Percentiles rank a stretch among this genome's conserved stretches.
phyloP scores from a whole-genome alignment of 1,140 invertebrate genomes.

The Spodoptera frugiperda region DNA sequence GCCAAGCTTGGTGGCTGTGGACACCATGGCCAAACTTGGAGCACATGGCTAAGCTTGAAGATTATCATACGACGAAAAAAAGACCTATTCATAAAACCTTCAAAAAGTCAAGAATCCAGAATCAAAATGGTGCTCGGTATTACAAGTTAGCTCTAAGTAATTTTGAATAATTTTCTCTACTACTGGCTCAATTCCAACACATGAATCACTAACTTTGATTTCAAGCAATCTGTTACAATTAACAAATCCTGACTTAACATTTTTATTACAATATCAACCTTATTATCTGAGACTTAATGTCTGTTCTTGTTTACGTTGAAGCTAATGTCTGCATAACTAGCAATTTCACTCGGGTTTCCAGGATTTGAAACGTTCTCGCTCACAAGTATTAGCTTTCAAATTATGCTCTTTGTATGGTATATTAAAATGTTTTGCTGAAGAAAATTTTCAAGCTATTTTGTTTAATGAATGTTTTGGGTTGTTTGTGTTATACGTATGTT shows the following conservation, averaged over 20 bases:
- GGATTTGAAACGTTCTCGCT: slow-evolving; percentile 36
- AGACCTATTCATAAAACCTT: not conserved
- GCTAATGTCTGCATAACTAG: slow-evolving; percentile 21
- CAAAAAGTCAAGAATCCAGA: not conserved
- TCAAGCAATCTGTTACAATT: slow-evolving; percentile 58
- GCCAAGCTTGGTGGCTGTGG: no score
- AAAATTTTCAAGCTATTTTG: no score
- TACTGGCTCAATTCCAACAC: slow-evolving; percentile 55
- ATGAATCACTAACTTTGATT: slow-evolving; percentile 58
- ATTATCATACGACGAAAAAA: no score
- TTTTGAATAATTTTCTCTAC: slow-evolving; percentile 54
- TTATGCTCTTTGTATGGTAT: no score
- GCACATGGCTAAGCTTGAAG: no score
- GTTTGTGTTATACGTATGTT: no score
- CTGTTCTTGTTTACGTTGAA: not conserved
- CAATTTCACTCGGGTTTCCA: slow-evolving; percentile 40
- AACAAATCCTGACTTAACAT: slow-evolving; percentile 47
- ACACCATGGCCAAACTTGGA: no score
- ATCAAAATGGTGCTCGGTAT: slow-evolving; percentile 3
- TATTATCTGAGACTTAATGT: slow-evolving; percentile 6
- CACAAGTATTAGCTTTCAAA: not conserved
- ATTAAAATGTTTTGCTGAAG: no score
- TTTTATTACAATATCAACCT: slow-evolving; percentile 45
- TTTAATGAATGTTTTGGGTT: no score
- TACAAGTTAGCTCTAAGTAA: slow-evolving; percentile 50